Conservation (phyloP, 2,888 invertebrate genomes). For the Venusia cambrica region DNA sequence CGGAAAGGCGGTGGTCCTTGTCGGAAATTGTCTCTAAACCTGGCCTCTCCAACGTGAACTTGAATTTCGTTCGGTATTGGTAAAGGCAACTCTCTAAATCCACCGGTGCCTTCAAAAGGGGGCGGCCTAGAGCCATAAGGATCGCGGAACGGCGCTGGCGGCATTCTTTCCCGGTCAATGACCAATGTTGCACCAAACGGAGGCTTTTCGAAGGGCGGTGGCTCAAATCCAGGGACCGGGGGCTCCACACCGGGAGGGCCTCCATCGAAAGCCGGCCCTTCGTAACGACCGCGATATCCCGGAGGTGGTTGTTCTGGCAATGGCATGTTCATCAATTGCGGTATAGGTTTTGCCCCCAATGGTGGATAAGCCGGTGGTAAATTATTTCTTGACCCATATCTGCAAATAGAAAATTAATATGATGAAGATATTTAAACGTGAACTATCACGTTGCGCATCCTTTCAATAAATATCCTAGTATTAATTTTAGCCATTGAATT, state of each 20-base stretch:
- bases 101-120: slow-evolving; percentile 56
- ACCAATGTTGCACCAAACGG: slow-evolving; percentile 56
- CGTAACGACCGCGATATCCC: slow-evolving; percentile 68
- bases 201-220: slow-evolving; percentile 77
- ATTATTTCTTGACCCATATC: slow-evolving; percentile 65
- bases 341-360: slow-evolving; percentile 57
- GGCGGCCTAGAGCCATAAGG: slow-evolving; percentile 54
- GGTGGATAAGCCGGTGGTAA: slow-evolving; percentile 60
- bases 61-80: slow-evolving; percentile 60
- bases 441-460: no score
- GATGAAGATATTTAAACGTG: background rate
- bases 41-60: slow-evolving; percentile 64
- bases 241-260: slow-evolving; percentile 84
- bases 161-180: slow-evolving; percentile 63
- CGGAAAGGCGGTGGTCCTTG: slow-evolving; percentile 55
- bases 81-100: slow-evolving; percentile 55
- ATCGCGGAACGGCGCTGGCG: slow-evolving; percentile 61
- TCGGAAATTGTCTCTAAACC: slow-evolving; percentile 67
- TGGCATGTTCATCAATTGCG: slow-evolving; percentile 47
- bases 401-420: slow-evolving; percentile 45
- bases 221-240: slow-evolving; percentile 82
- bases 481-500: slow-evolving; percentile 1
- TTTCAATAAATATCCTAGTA: no score
- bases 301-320: slow-evolving; percentile 56
- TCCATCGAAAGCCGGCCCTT: slow-evolving; percentile 76